These are phyloP conservation scores for Hylyphantes graminicola DNA, from an alignment of 1,140 invertebrate species.

Conservation along the genomic window DNA sequence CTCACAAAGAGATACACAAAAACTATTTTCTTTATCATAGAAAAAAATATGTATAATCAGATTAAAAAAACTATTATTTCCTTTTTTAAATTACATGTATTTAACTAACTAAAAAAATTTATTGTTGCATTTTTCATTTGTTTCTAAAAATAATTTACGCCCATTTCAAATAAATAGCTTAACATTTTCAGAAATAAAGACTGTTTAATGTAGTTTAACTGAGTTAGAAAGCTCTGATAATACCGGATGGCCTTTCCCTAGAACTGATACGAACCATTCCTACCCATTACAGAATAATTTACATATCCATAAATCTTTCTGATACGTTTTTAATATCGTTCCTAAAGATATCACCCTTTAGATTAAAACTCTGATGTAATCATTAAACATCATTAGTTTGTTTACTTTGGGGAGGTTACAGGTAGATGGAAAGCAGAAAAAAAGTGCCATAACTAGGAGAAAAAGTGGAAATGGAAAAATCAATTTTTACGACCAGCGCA, in stretches of 20 bases:
- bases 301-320: slow-evolving; percentile 45
- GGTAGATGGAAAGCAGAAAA: slow-evolving; percentile 15
- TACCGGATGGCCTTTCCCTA: neutral
- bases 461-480: slow-evolving; percentile 49
- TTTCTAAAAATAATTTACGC: too few species aligned
- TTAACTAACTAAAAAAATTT: too few species aligned
- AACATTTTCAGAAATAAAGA: neutral
- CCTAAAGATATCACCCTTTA: slow-evolving; percentile 39
- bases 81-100: too few species aligned
- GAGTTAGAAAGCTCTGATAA: too few species aligned
- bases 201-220: neutral
- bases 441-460: neutral
- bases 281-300: slow-evolving; percentile 37
- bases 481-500: slow-evolving; percentile 48
- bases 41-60: too few species aligned
- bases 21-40: too few species aligned
- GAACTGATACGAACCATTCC: neutral
- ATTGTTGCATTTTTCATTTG: too few species aligned
- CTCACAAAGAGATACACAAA: too few species aligned
- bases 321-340: slow-evolving; percentile 56
- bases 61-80: too few species aligned
- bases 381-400: slow-evolving; percentile 58
- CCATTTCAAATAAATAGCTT: neutral
- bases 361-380: slow-evolving; percentile 56
- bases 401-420: slow-evolving; percentile 35